Conservation (phyloP, 2,113 vertebrate genomes). For the Laticauda laticaudata region DNA sequence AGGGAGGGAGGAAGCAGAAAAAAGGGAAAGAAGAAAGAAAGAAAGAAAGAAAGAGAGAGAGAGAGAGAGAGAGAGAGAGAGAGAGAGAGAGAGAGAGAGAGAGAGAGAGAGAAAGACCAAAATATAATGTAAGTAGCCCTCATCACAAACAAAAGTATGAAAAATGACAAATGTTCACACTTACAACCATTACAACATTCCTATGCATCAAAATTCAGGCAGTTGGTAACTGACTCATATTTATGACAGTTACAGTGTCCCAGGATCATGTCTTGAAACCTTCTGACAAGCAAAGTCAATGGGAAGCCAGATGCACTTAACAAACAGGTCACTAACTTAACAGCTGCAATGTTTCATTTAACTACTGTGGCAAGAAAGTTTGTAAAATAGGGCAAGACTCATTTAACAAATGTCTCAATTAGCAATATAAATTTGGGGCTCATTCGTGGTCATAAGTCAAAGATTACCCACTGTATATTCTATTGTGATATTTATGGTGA, state of each 20-base stretch:
- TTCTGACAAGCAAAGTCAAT: neutral
- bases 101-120: neutral
- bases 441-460: neutral
- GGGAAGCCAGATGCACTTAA: neutral
- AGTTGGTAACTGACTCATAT: neutral
- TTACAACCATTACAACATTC: neutral
- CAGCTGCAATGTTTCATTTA: neutral
- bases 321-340: neutral
- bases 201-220: neutral
- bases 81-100: neutral
- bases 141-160: neutral
- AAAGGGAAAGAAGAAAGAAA: too few species aligned
- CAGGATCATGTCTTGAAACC: too few species aligned
- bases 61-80: too few species aligned
- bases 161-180: neutral
- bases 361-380: neutral
- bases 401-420: neutral
- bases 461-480: neutral
- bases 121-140: neutral
- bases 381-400: neutral
- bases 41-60: too few species aligned
- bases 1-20: neutral
- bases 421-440: neutral
- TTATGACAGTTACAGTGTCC: neutral
- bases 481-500: neutral